Percentiles rank a stretch among this genome's conserved stretches.
Evolutionary conservation across 2,888 invertebrate species (phyloP).

Genomic region (Serripes groenlandicus): DNA sequence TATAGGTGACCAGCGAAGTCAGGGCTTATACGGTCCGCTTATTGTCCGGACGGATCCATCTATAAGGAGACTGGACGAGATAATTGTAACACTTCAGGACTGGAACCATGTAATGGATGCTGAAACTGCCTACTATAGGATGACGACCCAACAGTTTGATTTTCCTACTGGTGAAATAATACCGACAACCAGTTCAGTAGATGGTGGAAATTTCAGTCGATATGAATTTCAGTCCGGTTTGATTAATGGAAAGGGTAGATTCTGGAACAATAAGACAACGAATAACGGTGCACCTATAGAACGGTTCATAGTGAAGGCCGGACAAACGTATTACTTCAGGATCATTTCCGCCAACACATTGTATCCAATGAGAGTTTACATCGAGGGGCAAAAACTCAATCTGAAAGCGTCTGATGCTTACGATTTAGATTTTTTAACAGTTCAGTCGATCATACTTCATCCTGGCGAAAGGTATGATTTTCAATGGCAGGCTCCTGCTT

Average conservation of each 20-base stretch:
- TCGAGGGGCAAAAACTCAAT: slow-evolving; percentile 27
- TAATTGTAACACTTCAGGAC: slow-evolving; percentile 70
- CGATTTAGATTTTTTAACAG: slow-evolving; percentile 54
- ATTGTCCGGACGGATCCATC: slow-evolving; percentile 49
- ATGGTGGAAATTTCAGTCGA: slow-evolving; percentile 54
- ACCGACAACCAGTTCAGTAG: slow-evolving; percentile 47
- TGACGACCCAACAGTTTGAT: slow-evolving; percentile 64
- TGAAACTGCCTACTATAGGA: slow-evolving; percentile 56
- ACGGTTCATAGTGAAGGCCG: slow-evolving; percentile 54
- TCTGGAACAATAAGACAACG: slow-evolving; percentile 45
- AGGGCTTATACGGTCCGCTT: slow-evolving; percentile 72
- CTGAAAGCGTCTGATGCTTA: slow-evolving; percentile 69
- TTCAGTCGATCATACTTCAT: slow-evolving; percentile 68
- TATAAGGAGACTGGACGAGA: slow-evolving; percentile 22
- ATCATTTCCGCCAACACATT: slow-evolving; percentile 43
- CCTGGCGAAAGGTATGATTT: slow-evolving; percentile 76
- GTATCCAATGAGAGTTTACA: slow-evolving; percentile 48
- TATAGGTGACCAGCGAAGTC: slow-evolving; percentile 70
- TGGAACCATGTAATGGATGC: slow-evolving; percentile 76
- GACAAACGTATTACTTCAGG: slow-evolving; percentile 33
- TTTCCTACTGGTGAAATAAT: slow-evolving; percentile 30
- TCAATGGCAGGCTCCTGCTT: slow-evolving; percentile 29
- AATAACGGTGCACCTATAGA: slow-evolving; percentile 67
- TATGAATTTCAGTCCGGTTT: slow-evolving; percentile 66
- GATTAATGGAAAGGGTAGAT: slow-evolving; percentile 76